Evolutionary conservation across 2,113 vertebrate genomes (phyloP).

Genomic region (Eretmochelys imbricata): DNA sequence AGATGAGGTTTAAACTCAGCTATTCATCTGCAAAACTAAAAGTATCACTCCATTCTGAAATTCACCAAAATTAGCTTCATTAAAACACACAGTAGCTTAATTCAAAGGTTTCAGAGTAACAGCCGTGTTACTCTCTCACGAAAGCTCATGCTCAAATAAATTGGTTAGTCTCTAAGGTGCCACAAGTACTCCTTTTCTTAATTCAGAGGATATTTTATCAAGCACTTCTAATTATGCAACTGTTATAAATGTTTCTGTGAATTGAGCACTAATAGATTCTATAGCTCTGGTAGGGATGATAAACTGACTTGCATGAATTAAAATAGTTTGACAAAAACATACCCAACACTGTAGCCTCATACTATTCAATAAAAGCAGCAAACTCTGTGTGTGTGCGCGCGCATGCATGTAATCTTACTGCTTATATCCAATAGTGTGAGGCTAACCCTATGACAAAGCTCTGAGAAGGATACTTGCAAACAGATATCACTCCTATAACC

Average conservation of each 20-base stretch:
- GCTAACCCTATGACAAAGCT: constrained; percentile 48
- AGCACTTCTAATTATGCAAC: not conserved
- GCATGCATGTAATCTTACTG: constrained; percentile 36
- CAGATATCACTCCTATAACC: constrained; percentile 70
- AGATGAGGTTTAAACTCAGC: not conserved
- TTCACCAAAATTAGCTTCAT: not conserved
- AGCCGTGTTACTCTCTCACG: too few species aligned
- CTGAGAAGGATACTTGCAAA: constrained; percentile 63
- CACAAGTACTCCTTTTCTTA: too few species aligned
- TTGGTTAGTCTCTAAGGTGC: too few species aligned
- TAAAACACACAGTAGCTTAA: not conserved
- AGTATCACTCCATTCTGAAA: not conserved
- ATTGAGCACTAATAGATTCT: not conserved
- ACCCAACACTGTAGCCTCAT: not conserved
- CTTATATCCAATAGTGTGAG: constrained; percentile 26
- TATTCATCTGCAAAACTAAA: not conserved
- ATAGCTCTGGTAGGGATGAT: not conserved
- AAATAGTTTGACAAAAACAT: not conserved
- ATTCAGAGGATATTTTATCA: not conserved
- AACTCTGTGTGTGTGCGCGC: not conserved
- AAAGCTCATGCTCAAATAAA: too few species aligned
- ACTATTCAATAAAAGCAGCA: constrained; percentile 3
- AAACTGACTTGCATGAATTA: not conserved
- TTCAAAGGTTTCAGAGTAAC: not conserved
- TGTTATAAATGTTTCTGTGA: not conserved